phyloP scores from a whole-genome alignment of 2,888 invertebrate species.

The Eupsilia transversa region DNA sequence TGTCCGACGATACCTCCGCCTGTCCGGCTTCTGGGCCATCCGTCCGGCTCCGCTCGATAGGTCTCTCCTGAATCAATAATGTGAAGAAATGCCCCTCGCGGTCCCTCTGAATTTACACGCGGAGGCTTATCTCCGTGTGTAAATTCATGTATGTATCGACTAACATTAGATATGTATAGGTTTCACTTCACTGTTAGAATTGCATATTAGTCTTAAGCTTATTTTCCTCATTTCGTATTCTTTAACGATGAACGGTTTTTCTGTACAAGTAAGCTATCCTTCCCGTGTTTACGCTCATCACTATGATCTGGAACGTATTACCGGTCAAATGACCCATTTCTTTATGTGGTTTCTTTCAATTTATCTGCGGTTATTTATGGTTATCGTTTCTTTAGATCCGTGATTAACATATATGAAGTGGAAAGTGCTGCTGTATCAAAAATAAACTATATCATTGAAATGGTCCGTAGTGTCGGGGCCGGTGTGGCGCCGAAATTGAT shows the following conservation, averaged over 20 bases:
- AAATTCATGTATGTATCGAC: constrained; percentile 30
- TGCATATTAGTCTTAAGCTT: constrained; percentile 38
- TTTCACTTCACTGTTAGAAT: constrained; percentile 33
- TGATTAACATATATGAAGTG: constrained; percentile 51
- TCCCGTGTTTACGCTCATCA: not conserved
- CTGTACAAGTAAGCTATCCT: not conserved
- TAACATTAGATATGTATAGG: constrained; percentile 52
- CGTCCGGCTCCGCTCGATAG: not conserved
- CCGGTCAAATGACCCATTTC: constrained; percentile 2
- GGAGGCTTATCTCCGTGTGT: too few species aligned
- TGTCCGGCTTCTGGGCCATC: not conserved
- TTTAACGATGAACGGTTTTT: not conserved
- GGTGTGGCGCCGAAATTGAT: constrained; percentile 63
- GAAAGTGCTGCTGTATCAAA: constrained; percentile 48
- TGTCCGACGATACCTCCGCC: not conserved
- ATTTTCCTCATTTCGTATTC: constrained; percentile 44
- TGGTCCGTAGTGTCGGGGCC: constrained; percentile 38
- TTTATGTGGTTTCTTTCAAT: constrained; percentile 11
- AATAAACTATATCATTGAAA: constrained; percentile 66
- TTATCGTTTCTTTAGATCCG: constrained; percentile 37
- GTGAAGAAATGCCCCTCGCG: constrained; percentile 28
- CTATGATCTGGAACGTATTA: not conserved
- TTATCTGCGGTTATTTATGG: constrained; percentile 34
- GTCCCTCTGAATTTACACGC: too few species aligned
- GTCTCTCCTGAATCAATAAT: constrained; percentile 34